phyloP scores from a whole-genome alignment of 2,797 vertebrate genomes.

The Eulemur albifrons region DNA sequence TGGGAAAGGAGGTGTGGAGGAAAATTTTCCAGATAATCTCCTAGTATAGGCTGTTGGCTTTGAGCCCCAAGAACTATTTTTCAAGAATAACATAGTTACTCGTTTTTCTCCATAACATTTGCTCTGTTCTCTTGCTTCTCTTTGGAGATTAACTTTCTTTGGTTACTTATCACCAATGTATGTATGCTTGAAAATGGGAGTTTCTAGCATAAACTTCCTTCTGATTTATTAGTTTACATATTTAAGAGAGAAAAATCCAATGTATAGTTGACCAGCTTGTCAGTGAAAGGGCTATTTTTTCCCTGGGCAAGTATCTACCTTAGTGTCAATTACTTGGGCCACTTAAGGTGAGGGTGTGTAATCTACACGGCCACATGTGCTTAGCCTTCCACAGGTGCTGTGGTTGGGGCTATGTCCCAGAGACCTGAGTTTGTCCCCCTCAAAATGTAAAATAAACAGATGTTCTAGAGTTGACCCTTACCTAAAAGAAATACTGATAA shows the following conservation, averaged over 20 bases:
- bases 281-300: background rate
- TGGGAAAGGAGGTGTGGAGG: too few relatives aligned
- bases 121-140: background rate
- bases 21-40: background rate
- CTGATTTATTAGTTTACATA: background rate
- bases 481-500: background rate
- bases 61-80: background rate
- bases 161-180: background rate
- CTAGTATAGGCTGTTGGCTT: background rate
- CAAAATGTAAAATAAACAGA: background rate
- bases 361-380: background rate
- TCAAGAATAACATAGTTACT: background rate
- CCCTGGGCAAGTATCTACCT: background rate
- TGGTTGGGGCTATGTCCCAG: background rate
- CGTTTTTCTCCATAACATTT: background rate
- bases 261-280: background rate
- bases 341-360: background rate
- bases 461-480: background rate
- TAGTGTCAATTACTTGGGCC: background rate
- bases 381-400: background rate
- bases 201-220: background rate
- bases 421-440: background rate
- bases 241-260: background rate
- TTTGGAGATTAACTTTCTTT: background rate
- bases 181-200: background rate